These are phyloP conservation scores for Craseonycteris thonglongyai DNA, from an alignment of 2,113 vertebrate genomes.

Conservation along the genomic window DNA sequence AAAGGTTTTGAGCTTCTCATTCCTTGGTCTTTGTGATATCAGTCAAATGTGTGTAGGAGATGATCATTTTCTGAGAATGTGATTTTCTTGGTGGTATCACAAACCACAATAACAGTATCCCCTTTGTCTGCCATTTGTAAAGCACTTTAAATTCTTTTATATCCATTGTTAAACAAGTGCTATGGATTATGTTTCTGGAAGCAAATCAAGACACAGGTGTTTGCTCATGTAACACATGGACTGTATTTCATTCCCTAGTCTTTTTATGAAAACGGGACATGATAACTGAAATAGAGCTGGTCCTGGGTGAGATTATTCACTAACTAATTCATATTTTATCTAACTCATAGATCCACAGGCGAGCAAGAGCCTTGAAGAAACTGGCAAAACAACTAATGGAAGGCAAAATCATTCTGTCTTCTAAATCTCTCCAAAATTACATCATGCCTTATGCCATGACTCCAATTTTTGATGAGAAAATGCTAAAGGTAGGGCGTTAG, in stretches of 20 bases:
- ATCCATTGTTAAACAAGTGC: neutral
- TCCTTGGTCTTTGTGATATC: neutral
- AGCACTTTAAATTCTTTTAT: neutral
- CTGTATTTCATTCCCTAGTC: neutral
- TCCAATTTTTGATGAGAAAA: slow-evolving; percentile 89
- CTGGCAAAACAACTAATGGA: slow-evolving; percentile 92
- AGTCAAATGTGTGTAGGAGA: neutral
- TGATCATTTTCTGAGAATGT: neutral
- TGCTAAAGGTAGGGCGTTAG: slow-evolving; percentile 89
- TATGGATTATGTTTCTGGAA: neutral
- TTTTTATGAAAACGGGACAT: neutral
- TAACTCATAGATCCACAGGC: slow-evolving; percentile 88
- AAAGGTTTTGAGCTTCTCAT: neutral
- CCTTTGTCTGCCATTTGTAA: neutral
- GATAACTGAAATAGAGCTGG: neutral
- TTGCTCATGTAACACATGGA: neutral
- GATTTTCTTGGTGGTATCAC: neutral
- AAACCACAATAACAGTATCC: neutral
- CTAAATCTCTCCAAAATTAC: slow-evolving; percentile 92
- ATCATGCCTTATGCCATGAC: slow-evolving; percentile 96
- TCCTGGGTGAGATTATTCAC: neutral
- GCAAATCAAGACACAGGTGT: neutral
- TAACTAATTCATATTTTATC: neutral
- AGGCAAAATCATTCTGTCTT: slow-evolving; percentile 83
- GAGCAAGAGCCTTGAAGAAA: slow-evolving; percentile 92